Percentiles rank a stretch among this genome's conserved stretches.
Evolutionary conservation across 2,113 vertebrate species (phyloP).

Genomic region (Apteryx mantelli): DNA sequence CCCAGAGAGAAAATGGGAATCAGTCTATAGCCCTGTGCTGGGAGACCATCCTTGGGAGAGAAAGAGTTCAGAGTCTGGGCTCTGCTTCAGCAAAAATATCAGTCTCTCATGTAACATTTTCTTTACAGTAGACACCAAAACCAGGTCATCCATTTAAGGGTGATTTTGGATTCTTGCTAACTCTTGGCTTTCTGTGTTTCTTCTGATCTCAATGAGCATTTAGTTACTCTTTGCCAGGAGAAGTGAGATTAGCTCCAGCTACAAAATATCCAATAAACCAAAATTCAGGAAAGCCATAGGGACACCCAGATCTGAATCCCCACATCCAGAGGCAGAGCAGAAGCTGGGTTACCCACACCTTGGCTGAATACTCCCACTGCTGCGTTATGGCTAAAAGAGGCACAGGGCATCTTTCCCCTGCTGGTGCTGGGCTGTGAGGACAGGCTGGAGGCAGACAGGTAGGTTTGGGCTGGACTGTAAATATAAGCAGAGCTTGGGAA

Average conservation of each 20-base stretch:
- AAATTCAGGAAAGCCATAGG: neutral
- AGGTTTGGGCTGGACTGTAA: neutral
- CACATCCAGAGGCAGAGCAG: neutral
- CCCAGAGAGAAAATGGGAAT: neutral
- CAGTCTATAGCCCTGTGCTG: neutral
- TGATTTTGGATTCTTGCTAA: neutral
- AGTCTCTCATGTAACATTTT: neutral
- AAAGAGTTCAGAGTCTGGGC: neutral
- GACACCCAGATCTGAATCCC: neutral
- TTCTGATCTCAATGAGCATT: neutral
- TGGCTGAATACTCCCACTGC: neutral
- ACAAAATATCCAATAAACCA: neutral
- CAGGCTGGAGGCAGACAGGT: neutral
- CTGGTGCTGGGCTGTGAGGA: too few species aligned
- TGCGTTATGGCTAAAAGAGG: neutral
- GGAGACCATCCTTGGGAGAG: neutral
- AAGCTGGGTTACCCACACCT: neutral
- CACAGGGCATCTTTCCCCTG: neutral
- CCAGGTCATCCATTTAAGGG: neutral
- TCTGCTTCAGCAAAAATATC: neutral
- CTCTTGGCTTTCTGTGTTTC: neutral
- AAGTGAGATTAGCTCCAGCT: neutral
- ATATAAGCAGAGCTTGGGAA: neutral
- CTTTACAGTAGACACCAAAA: neutral
- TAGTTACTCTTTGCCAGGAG: neutral